Evolutionary conservation across 2,797 vertebrate species (phyloP), one percentile per base, ranked within the genome.

Genomic region (Prionace glauca): DNA sequence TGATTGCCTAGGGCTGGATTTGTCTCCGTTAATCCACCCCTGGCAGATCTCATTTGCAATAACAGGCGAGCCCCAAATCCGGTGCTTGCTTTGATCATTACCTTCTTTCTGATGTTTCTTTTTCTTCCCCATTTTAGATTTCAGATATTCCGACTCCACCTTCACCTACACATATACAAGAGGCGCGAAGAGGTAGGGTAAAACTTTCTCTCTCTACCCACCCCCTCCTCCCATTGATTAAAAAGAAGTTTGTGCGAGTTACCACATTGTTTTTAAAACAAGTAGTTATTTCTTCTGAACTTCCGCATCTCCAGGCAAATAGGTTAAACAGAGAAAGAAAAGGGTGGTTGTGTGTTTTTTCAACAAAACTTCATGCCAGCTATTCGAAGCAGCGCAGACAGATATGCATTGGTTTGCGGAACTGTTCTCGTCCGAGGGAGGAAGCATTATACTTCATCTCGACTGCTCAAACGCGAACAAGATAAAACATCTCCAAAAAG

Each of bases 131-230:
- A 41, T 97, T 98, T 96, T 97, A 98, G 98, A 98, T 98, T 98
- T 98, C 97, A 97, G 98, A 97, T 98, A 98, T 96, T 97, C 98
- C 26, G 98, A 98, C 97, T 98, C 98, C 97, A 98, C 98, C 96
- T 98, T 98, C 97, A 98, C 98, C 95, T 98, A 98, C 97, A 98
- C 98, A 96, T 98, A 98, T 96, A 96, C 97, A 32, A 98, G 98
- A 97, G 98, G 98, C 98, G 97, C 97, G 96, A 98, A 97, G 98
- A 98, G 98, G 98, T 98, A 98, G 97, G 67, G 24, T 50, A 8
- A 71, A 72, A 29, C 71, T 72, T 72, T 93, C 26, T 50, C 41
- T 74, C 65, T 56, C 11, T 65, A 11, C 1, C 69, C 65, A 4
- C 67, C 92, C 36, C 36, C 8, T 8, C n/a, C 26, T 12, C 12